Evolutionary conservation across 64 coral and sea anemone genomes (phyloP).

Genomic region (Trachythela sp.): DNA sequence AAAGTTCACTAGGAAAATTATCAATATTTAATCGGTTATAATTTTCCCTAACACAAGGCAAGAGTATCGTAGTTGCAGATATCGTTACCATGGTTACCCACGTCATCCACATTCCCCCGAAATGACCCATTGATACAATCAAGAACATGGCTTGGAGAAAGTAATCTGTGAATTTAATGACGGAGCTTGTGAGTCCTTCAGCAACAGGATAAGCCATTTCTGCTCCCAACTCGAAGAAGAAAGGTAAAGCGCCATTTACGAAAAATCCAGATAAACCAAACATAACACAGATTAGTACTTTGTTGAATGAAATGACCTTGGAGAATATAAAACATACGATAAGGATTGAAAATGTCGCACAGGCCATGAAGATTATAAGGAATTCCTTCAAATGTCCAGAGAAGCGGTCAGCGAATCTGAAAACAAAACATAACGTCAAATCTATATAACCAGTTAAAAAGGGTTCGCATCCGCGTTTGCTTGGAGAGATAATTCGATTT

Average conservation of each 20-base stretch:
- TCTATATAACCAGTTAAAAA: no score
- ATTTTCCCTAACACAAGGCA: conserved; percentile 62
- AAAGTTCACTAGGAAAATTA: background rate
- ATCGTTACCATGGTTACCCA: conserved; percentile 71
- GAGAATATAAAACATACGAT: conserved; percentile 75
- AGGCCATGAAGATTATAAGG: conserved; percentile 47
- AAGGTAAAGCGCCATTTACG: conserved; percentile 85
- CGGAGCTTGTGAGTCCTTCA: conserved; percentile 78
- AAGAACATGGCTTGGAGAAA: conserved; percentile 88
- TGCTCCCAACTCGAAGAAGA: conserved; percentile 88
- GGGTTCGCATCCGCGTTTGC: no score
- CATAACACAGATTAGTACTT: conserved; percentile 62
- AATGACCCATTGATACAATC: conserved; percentile 79
- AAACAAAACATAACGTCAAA: background rate
- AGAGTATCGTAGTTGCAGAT: conserved; percentile 58
- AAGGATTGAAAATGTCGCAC: conserved; percentile 61
- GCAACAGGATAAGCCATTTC: conserved; percentile 92
- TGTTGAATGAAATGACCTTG: conserved; percentile 51
- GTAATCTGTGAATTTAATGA: conserved; percentile 87
- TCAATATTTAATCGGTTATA: conserved; percentile 78
- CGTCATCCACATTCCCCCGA: conserved; percentile 87
- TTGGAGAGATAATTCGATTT: no score
- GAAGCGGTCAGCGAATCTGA: conserved; percentile 89
- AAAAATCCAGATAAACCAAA: conserved; percentile 79
- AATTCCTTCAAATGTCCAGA: conserved; percentile 81